phyloP scores from a whole-genome alignment of 2,113 vertebrate species.

The Paradoxurus hermaphroditus region DNA sequence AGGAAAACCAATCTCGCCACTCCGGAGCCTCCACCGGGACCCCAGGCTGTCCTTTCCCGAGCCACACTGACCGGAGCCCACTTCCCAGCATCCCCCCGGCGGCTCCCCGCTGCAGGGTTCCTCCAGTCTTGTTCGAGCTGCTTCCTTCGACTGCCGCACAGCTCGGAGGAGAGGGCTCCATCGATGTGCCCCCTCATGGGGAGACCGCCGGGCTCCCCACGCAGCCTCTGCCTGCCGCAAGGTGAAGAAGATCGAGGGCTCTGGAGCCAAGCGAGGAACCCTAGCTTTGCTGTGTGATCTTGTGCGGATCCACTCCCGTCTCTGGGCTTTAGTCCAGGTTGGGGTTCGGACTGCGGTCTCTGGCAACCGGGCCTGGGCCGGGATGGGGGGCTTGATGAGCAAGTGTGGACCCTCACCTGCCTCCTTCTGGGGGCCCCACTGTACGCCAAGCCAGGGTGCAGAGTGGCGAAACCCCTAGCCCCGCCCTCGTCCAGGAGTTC shows the following conservation, averaged over 20 bases:
- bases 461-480: background rate
- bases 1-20: too few relatives aligned
- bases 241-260: background rate
- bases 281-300: background rate
- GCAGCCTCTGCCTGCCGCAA: background rate
- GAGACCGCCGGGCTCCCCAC: background rate
- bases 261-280: background rate
- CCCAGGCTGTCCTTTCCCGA: too few relatives aligned
- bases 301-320: background rate
- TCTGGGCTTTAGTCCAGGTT: background rate
- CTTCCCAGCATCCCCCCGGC: rapidly evolving
- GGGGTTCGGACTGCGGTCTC: background rate
- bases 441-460: background rate
- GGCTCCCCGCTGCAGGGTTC: background rate
- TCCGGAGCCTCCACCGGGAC: too few relatives aligned
- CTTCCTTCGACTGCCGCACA: background rate
- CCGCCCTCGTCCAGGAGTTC: background rate
- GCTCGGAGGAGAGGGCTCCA: background rate
- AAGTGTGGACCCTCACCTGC: background rate
- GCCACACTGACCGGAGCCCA: too few relatives aligned
- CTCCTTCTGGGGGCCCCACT: background rate
- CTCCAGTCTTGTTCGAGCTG: background rate
- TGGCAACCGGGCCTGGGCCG: background rate
- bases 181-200: rapidly evolving
- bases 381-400: background rate